These are phyloP conservation scores for Catostylus mosaicus DNA, from an alignment of 30 jellyfish, hydroid and myxozoan species.

Conservation along the genomic window DNA sequence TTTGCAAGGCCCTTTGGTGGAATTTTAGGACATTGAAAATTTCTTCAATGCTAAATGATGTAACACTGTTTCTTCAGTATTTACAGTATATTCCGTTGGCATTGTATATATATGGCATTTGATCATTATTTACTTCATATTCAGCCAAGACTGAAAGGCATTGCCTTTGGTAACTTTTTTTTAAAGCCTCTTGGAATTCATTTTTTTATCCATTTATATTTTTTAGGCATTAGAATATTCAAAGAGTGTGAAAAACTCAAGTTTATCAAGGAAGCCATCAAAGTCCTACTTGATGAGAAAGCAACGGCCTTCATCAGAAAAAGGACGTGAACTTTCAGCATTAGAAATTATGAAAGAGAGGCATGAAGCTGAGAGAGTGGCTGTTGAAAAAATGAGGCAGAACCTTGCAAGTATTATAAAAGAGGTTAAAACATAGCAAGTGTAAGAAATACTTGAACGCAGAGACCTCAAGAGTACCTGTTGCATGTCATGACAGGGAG, in stretches of 20 bases:
- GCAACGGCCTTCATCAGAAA: conserved; percentile 53
- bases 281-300: not conserved
- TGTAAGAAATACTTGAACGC: not conserved
- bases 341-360: conserved; percentile 59
- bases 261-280: conserved; percentile 20
- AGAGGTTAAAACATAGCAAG: conserved; percentile 18
- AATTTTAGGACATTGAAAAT: no score
- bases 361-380: conserved; percentile 63
- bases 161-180: no score
- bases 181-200: no score
- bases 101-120: no score
- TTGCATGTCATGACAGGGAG: no score
- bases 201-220: not conserved
- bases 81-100: no score
- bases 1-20: no score
- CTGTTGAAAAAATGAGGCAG: conserved; percentile 59
- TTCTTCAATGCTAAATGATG: no score
- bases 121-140: no score
- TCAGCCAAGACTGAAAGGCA: no score
- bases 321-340: conserved; percentile 13
- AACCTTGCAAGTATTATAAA: conserved; percentile 40
- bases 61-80: no score
- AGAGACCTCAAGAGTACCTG: no score
- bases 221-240: conserved; percentile 60
- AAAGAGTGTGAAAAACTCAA: conserved; percentile 20